Percentiles rank a stretch among this genome's conserved stretches.
phyloP scores from a whole-genome alignment of 2,797 vertebrate genomes.

The Lophotriccus pileatus region DNA sequence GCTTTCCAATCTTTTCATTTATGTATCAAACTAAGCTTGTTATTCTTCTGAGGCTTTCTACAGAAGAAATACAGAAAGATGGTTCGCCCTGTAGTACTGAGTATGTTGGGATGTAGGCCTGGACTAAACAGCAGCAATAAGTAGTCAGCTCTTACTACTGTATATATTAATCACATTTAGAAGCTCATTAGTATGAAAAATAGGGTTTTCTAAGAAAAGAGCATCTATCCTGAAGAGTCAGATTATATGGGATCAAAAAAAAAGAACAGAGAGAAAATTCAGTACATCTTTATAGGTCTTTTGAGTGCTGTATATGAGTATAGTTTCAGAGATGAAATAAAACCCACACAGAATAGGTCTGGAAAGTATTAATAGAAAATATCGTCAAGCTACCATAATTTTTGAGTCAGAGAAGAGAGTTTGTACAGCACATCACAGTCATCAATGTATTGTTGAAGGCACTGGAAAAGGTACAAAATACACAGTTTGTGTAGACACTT shows the following conservation, averaged over 20 bases:
- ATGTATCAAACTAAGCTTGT: background rate
- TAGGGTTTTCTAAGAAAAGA: background rate
- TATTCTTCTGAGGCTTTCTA: background rate
- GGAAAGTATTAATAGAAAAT: background rate
- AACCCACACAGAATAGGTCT: background rate
- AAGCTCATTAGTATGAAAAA: background rate
- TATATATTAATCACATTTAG: background rate
- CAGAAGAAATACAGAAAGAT: background rate
- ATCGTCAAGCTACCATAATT: background rate
- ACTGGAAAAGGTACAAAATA: background rate
- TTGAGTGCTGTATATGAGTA: background rate
- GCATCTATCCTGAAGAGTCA: background rate
- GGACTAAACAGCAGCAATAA: background rate
- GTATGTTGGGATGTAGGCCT: background rate
- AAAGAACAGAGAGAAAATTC: background rate
- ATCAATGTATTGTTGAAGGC: background rate
- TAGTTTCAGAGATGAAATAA: background rate
- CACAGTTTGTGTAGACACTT: background rate
- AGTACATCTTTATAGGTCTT: background rate
- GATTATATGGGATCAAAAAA: background rate
- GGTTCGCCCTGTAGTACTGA: background rate
- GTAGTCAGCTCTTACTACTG: background rate
- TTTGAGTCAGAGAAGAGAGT: background rate
- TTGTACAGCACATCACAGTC: background rate
- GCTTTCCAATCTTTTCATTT: slow-evolving; percentile 50